Percentiles rank a stretch among this genome's conserved stretches.
Evolutionary conservation across 1,140 invertebrate genomes (phyloP).

Genomic region (Drosophila equinoxialis): DNA sequence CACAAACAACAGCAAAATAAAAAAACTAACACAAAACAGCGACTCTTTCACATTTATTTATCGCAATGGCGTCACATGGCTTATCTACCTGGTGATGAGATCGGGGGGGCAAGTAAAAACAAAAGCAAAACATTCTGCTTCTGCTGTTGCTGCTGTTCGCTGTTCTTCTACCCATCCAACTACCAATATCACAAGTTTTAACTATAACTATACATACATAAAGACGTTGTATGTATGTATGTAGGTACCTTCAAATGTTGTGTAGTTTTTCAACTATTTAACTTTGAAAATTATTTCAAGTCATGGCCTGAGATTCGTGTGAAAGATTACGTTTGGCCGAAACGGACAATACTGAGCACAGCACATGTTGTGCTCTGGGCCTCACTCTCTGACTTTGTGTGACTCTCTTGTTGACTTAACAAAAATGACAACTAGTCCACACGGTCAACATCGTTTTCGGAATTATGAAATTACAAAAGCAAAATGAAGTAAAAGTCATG

Average conservation of each 20-base stretch:
- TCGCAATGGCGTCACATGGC: slow-evolving; percentile 8
- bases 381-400: background rate
- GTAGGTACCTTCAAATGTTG: background rate
- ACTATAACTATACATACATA: slow-evolving; percentile 1
- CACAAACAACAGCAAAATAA: background rate
- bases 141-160: no score
- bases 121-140: background rate
- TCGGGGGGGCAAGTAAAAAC: background rate
- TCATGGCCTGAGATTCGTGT: slow-evolving; percentile 12
- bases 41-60: slow-evolving; percentile 4
- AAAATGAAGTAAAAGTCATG: slow-evolving; percentile 12
- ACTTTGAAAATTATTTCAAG: slow-evolving; percentile 13
- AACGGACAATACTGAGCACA: slow-evolving; percentile 11
- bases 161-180: background rate
- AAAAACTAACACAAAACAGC: slow-evolving; percentile 4
- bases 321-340: slow-evolving; percentile 1
- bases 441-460: slow-evolving; percentile 6
- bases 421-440: slow-evolving; percentile 7
- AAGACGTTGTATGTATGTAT: background rate
- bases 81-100: background rate
- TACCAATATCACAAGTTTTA: slow-evolving; percentile 12
- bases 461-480: slow-evolving; percentile 12
- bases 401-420: background rate
- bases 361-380: slow-evolving; percentile 1
- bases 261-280: slow-evolving; percentile 1